Conservation (phyloP, 2,888 invertebrate species). For the Amiota mariae region DNA sequence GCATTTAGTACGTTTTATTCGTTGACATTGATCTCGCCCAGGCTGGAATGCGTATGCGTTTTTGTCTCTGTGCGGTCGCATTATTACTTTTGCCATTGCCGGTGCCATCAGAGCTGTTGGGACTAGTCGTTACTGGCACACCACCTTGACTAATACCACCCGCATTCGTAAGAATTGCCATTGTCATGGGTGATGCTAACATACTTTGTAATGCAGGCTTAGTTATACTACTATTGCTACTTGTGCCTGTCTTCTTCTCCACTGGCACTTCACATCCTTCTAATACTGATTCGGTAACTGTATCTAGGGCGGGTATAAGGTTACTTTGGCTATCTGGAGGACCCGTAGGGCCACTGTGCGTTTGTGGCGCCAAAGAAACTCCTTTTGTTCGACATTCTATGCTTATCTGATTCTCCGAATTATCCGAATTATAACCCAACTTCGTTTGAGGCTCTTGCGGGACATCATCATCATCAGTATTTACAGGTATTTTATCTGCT, state of each 20-base stretch:
- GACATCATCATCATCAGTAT: neutral
- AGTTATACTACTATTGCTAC: neutral
- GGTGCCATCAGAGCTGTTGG: slow-evolving; percentile 47
- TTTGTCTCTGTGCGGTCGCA: slow-evolving; percentile 79
- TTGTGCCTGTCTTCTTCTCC: neutral
- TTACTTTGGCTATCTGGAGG: slow-evolving; percentile 61
- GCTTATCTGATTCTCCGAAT: slow-evolving; percentile 39
- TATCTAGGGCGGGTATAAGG: slow-evolving; percentile 46
- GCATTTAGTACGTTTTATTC: slow-evolving; percentile 75
- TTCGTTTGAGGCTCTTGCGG: slow-evolving; percentile 18
- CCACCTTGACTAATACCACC: slow-evolving; percentile 10
- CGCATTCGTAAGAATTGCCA: slow-evolving; percentile 22
- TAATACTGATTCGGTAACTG: slow-evolving; percentile 47
- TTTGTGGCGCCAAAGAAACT: slow-evolving; percentile 73
- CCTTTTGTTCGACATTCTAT: slow-evolving; percentile 73
- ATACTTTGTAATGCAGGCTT: neutral
- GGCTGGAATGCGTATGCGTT: slow-evolving; percentile 86
- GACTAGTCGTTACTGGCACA: slow-evolving; percentile 29
- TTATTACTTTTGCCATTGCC: slow-evolving; percentile 73
- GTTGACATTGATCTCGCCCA: slow-evolving; percentile 84
- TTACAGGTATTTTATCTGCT: slow-evolving; percentile 23
- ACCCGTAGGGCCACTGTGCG: slow-evolving; percentile 74
- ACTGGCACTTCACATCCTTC: slow-evolving; percentile 11
- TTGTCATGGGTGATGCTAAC: slow-evolving; percentile 33
- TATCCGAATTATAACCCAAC: slow-evolving; percentile 32